Conservation (phyloP, 2,797 vertebrate species). For the Euthynnus affinis region DNA sequence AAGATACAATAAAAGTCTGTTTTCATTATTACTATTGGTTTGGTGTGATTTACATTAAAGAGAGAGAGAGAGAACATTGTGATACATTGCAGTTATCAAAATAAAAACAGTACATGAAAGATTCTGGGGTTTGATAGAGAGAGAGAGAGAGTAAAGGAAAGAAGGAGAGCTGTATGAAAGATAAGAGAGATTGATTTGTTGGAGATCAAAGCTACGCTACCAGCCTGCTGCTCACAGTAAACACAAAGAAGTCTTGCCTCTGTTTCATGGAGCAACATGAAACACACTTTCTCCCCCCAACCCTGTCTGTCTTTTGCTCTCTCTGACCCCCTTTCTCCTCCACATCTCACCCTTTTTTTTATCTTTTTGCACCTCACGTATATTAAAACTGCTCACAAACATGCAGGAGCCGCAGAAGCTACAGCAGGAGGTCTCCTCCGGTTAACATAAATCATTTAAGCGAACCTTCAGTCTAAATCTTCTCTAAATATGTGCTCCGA, state of each 20-base stretch:
- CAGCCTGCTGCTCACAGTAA: not conserved
- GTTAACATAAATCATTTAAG: not conserved
- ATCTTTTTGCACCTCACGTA: not conserved
- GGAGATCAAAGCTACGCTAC: conserved; percentile 14
- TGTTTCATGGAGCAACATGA: not conserved
- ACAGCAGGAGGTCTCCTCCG: not conserved
- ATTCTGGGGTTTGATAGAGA: not conserved
- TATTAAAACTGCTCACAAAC: not conserved
- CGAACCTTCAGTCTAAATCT: not conserved
- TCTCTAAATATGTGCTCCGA: no score
- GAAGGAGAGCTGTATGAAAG: not conserved
- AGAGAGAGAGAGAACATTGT: not conserved
- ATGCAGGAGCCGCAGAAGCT: no score
- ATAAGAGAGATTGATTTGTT: conserved; percentile 15
- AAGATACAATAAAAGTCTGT: not conserved
- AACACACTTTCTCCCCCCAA: not conserved
- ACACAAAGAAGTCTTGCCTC: not conserved
- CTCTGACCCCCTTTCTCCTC: not conserved
- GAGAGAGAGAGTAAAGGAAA: not conserved
- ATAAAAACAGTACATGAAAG: not conserved
- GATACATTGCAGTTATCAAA: no score
- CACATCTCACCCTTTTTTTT: not conserved
- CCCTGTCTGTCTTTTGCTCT: not conserved
- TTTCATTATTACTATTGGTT: no score
- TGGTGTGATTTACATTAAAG: not conserved